These are phyloP conservation scores for Holocentrus rufus DNA, from an alignment of 2,797 vertebrate genomes.

Conservation along the genomic window DNA sequence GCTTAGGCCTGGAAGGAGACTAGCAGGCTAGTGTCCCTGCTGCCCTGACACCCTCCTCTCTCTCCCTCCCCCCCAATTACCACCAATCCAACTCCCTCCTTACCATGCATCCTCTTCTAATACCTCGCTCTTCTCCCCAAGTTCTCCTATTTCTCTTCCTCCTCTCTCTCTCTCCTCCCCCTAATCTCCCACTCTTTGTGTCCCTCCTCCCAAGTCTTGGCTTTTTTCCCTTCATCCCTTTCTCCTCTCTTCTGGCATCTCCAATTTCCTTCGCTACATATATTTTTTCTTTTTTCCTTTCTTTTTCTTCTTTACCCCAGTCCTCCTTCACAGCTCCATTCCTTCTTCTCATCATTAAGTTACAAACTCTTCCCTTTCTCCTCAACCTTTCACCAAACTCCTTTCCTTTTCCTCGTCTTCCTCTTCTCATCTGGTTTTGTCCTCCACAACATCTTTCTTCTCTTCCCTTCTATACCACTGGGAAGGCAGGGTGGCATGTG, in stretches of 20 bases:
- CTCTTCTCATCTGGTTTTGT: too few relatives aligned
- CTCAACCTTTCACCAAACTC: too few relatives aligned
- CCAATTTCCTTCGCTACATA: background rate
- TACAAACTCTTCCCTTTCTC: background rate
- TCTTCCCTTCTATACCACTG: too few relatives aligned
- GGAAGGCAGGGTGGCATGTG: too few relatives aligned
- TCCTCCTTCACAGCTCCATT: background rate
- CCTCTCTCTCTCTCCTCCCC: background rate
- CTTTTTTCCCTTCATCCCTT: background rate
- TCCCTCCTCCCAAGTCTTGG: background rate
- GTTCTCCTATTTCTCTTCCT: conserved; percentile 27
- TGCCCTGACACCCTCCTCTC: conserved; percentile 44
- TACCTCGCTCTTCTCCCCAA: conserved; percentile 6
- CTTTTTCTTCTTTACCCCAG: background rate
- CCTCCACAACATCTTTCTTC: too few relatives aligned
- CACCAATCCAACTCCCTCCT: background rate
- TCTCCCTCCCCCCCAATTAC: background rate
- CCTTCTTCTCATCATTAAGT: background rate
- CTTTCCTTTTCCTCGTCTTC: too few relatives aligned
- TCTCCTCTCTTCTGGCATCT: background rate
- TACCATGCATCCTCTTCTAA: too few relatives aligned
- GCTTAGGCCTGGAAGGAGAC: conserved; percentile 33
- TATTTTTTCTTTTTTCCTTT: background rate
- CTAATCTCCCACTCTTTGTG: background rate
- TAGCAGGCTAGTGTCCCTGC: conserved; percentile 41